Evolutionary conservation across 1,140 invertebrate genomes (phyloP).

Genomic region (Macrocentrus cingulum): DNA sequence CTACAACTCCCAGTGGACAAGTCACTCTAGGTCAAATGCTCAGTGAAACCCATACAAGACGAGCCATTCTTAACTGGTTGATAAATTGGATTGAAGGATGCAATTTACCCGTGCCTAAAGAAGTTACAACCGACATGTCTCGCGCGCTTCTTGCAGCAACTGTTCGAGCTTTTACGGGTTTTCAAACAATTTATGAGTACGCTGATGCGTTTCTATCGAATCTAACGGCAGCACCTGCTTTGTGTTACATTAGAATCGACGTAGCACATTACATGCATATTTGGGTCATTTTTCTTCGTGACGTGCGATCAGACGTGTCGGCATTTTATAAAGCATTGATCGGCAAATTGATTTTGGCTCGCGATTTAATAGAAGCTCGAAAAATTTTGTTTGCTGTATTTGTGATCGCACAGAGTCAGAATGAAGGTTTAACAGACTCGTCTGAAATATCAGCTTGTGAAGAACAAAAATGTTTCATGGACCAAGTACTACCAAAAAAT

Average conservation of each 20-base stretch:
- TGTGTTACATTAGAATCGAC: constrained; percentile 23
- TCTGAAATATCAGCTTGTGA: constrained; percentile 13
- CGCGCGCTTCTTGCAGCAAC: too few relatives aligned
- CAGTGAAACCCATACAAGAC: constrained; percentile 14
- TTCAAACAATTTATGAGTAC: constrained; percentile 22
- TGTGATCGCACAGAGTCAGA: constrained; percentile 7
- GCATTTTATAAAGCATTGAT: constrained; percentile 14
- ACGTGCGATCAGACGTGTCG: not conserved
- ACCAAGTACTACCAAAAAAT: constrained; percentile 14
- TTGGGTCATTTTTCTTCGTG: constrained; percentile 15
- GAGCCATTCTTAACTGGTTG: constrained; percentile 18
- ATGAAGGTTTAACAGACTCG: too few relatives aligned
- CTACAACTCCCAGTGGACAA: not conserved
- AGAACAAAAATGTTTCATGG: constrained; percentile 1
- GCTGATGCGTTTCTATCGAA: constrained; percentile 21
- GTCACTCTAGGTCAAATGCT: constrained; percentile 18
- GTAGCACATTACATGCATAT: constrained; percentile 29
- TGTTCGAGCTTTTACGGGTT: constrained; percentile 21
- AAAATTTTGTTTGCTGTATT: not conserved
- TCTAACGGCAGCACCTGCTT: not conserved
- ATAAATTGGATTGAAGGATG: constrained; percentile 11
- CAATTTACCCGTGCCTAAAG: constrained; percentile 8
- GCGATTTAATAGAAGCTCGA: constrained; percentile 16
- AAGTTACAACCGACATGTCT: constrained; percentile 22
- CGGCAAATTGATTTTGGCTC: constrained; percentile 17